Evolutionary conservation across 1,140 invertebrate genomes (phyloP), one percentile per base, ranked within the genome.

Genomic region (Gryllus bimaculatus): DNA sequence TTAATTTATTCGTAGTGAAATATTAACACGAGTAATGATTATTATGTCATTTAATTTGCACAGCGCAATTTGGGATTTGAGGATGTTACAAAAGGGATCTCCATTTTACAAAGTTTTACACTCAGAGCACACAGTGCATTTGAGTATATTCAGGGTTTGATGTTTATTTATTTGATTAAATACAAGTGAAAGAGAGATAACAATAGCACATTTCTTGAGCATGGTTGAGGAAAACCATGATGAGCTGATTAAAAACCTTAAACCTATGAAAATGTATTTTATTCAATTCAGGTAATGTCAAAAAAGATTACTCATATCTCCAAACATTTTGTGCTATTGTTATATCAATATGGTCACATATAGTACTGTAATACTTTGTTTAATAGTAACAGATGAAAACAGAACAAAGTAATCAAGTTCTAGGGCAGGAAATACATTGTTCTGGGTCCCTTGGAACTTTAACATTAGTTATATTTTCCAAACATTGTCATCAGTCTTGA

Each of bases 401-500:
- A 10, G 18, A 66, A 66, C 54, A 66, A 10, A 66, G 26, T 39
- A 66, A 18, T 66, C 54, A 66, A 66, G 18, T 18, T 13, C 54
- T 66, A 66, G 54, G 18, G 18, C 10, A 66, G 54, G 54, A 66
- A 66, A 18, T 66, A 66, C 10, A 13, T 66, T 66, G 10, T 66
- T 66, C 54, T 66, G 54, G 54, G 54, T 66, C 54, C 54, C 54
- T 66, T 18, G 18, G 18, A 66, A 66, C 18, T 66, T 13, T 66
- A 66, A 39, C 26, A 18, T 66, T 66, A 66, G 54, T 66, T 66
- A 66, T 66, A 13, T 66, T 10, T 66, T 66, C 18, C 18, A 10
- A 66, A 66, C 54, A 66, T 66, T 66, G 54, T 66, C 54, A 66
- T 66, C 54, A 66, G 54, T 66, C 54, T 66, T 66, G 54, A 66